phyloP scores from a whole-genome alignment of 2,113 vertebrate genomes.

The Malurus melanocephalus region DNA sequence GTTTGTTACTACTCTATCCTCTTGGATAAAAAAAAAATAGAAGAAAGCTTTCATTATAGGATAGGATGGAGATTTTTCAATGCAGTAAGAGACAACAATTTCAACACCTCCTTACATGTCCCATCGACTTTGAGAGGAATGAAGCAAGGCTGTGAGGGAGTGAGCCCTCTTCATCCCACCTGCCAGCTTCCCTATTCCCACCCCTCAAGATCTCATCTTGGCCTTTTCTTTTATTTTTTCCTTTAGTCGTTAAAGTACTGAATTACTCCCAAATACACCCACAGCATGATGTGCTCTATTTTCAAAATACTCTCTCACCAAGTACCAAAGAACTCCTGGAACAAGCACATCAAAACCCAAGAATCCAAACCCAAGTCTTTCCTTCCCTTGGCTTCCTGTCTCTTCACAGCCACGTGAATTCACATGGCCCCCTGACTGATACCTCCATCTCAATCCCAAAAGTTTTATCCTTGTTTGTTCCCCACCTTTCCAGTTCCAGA shows the following conservation, averaged over 20 bases:
- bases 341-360: neutral
- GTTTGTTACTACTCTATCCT: neutral
- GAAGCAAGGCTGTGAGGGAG: neutral
- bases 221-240: neutral
- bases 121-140: neutral
- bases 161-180: neutral
- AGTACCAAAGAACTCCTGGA: neutral
- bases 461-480: neutral
- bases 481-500: neutral
- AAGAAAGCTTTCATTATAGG: neutral
- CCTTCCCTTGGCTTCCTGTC: neutral
- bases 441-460: neutral
- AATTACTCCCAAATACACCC: neutral
- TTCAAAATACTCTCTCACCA: neutral
- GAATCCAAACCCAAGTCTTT: neutral
- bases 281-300: neutral
- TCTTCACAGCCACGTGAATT: neutral
- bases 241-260: neutral
- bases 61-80: neutral
- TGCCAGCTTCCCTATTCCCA: neutral
- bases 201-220: neutral
- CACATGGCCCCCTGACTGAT: neutral
- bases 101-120: neutral
- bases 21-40: neutral
- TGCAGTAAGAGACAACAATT: neutral